These are phyloP conservation scores for Drosophila erecta DNA, from an alignment of 1,140 invertebrate genomes.

Conservation along the genomic window DNA sequence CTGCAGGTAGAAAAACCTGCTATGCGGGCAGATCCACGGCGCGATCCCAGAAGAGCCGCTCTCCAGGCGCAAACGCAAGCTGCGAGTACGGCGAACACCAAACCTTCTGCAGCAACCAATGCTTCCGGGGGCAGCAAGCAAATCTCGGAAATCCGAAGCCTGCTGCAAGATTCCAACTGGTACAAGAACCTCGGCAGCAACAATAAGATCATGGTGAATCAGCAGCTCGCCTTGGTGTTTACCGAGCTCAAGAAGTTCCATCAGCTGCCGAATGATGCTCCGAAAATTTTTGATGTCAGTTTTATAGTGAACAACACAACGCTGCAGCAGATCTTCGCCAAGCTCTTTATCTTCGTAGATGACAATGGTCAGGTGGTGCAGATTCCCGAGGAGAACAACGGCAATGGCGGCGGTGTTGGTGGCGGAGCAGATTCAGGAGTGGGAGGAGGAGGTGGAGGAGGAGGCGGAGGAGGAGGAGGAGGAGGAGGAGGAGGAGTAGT, in stretches of 20 bases:
- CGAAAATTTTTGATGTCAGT: slow-evolving; percentile 86
- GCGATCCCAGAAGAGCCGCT: slow-evolving; percentile 65
- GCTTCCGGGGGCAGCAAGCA: slow-evolving; percentile 52
- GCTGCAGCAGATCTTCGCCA: slow-evolving; percentile 86
- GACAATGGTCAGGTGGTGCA: slow-evolving; percentile 86
- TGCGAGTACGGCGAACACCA: neutral
- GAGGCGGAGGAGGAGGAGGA: neutral
- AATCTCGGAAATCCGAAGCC: slow-evolving; percentile 86
- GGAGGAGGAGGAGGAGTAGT: slow-evolving; percentile 13
- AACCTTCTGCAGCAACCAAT: slow-evolving; percentile 6
- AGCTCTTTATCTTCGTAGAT: slow-evolving; percentile 86
- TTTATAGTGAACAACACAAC: slow-evolving; percentile 85
- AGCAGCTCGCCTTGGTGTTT: slow-evolving; percentile 87
- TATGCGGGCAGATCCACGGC: slow-evolving; percentile 52
- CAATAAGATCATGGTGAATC: slow-evolving; percentile 89
- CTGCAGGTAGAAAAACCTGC: neutral
- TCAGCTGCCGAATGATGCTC: slow-evolving; percentile 85
- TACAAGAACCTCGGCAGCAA: slow-evolving; percentile 88
- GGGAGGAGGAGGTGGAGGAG: neutral
- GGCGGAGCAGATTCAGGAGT: neutral
- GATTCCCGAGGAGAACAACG: slow-evolving; percentile 74
- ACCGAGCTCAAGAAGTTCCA: slow-evolving; percentile 87
- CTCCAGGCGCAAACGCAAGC: slow-evolving; percentile 18
- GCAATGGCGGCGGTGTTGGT: slow-evolving; percentile 1
- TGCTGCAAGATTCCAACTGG: slow-evolving; percentile 88